phyloP scores from a whole-genome alignment of 2,113 vertebrate species.

The Alosa alosa region DNA sequence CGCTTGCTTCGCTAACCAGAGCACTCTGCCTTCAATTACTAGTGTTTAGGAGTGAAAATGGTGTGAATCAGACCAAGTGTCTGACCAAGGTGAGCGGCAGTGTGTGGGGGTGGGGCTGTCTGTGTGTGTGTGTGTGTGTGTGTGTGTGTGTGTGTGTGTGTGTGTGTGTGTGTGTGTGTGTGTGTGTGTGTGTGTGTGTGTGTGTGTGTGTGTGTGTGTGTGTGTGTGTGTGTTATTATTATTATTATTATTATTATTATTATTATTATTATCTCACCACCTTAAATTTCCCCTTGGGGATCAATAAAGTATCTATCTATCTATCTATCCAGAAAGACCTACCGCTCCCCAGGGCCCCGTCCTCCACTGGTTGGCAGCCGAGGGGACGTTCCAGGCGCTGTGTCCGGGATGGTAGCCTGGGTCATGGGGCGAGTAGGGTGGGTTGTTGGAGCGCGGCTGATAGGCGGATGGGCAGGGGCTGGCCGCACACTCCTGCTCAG shows the following conservation, averaged over 20 bases:
- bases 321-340: constrained; percentile 56
- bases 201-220: neutral
- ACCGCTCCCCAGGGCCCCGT: constrained; percentile 97
- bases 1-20: neutral
- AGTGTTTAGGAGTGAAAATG: neutral
- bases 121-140: neutral
- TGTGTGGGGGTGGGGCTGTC: neutral
- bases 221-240: no score
- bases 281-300: no score
- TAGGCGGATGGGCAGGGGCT: constrained; percentile 73
- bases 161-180: neutral
- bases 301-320: no score
- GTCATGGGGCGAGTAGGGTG: constrained; percentile 74
- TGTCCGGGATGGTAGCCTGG: constrained; percentile 74
- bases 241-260: no score
- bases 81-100: neutral
- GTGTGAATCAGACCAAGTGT: neutral
- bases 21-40: constrained; percentile 9
- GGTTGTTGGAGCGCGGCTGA: constrained; percentile 69
- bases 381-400: constrained; percentile 72
- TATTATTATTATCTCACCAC: no score
- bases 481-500: constrained; percentile 79
- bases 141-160: neutral
- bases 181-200: neutral
- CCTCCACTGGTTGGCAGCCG: constrained; percentile 85